Evolutionary conservation across 2,113 vertebrate species (phyloP), one percentile per base, ranked within the genome.

Genomic region (Etheostoma spectabile): DNA sequence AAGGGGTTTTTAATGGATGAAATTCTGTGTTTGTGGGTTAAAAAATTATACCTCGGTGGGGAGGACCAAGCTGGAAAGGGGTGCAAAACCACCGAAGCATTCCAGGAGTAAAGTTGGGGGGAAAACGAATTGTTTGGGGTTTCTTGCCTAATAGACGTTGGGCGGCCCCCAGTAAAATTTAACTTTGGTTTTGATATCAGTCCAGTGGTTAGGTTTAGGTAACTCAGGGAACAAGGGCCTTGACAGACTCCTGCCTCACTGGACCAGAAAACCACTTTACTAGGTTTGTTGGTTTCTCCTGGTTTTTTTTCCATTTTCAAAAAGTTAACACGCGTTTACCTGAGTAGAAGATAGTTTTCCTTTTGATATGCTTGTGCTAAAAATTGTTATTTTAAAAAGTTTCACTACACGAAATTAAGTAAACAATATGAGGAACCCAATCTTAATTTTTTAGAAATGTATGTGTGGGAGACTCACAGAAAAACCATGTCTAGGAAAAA

Each of bases 181-280:
- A n/a, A n/a, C 71, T 8, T 51, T 79, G 68, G 30, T 56, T 70
- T 59, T 56, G 38, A 70, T 66, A 72, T 78, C n/a, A 21, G 49
- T 81, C 14, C 61, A 60, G 72, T 45, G 69, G 69, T 76, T 45
- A 11, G 61, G 35, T 52, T 74, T 27, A 48, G 45, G 35, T 35
- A 35, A 67, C 62, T 15, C 45, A 72, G 53, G 53, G 63, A 55
- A 62, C 46, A 49, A 42, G 33, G 80, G 35, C 0, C 63, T 52
- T 35, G 7, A 49, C 46, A 73, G 45, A 74, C 51, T 57, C 70
- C 45, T 55, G 42, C 51, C 19, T n/a, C 22, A 62, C 18, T 52
- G 19, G 46, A 63, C 16, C 69, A 66, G 27, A 49, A 83, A 59
- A 65, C 3, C 6, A 35, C 19, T 24, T 60, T 30, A 70, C 63